These are phyloP conservation scores for Rapana venosa DNA, from an alignment of 2,888 invertebrate genomes.

Conservation along the genomic window DNA sequence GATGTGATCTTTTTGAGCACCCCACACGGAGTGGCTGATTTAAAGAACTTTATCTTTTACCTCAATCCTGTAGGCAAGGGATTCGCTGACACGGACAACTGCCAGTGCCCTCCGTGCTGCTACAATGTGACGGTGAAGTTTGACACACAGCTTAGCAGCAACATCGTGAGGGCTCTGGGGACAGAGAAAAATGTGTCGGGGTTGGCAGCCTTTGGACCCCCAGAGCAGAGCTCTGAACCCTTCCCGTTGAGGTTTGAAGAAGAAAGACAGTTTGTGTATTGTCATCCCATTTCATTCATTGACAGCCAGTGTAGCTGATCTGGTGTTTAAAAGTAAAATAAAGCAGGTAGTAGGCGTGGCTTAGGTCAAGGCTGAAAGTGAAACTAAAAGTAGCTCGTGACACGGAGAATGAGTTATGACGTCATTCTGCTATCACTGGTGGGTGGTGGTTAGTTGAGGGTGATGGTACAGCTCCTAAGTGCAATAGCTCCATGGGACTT, in stretches of 20 bases:
- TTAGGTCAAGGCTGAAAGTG: too few species aligned
- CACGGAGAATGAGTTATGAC: too few species aligned
- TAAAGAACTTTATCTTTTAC: constrained; percentile 59
- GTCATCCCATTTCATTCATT: too few species aligned
- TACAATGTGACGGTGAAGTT: constrained; percentile 55
- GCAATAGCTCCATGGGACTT: too few species aligned
- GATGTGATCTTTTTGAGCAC: constrained; percentile 61
- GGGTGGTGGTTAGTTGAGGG: too few species aligned
- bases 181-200: constrained; percentile 56
- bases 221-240: constrained; percentile 55
- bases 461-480: too few species aligned
- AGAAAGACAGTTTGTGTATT: too few species aligned
- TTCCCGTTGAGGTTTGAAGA: constrained; percentile 60
- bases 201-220: constrained; percentile 61
- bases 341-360: too few species aligned
- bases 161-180: constrained; percentile 48
- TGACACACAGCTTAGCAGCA: constrained; percentile 50
- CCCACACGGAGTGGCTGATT: constrained; percentile 62
- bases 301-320: too few species aligned
- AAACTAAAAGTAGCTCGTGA: too few species aligned
- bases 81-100: constrained; percentile 61
- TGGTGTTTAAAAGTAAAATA: too few species aligned
- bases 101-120: constrained; percentile 58
- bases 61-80: constrained; percentile 54
- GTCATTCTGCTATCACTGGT: too few species aligned